phyloP scores from a whole-genome alignment of 2,797 vertebrate genomes.

The Onychomys leucogaster region DNA sequence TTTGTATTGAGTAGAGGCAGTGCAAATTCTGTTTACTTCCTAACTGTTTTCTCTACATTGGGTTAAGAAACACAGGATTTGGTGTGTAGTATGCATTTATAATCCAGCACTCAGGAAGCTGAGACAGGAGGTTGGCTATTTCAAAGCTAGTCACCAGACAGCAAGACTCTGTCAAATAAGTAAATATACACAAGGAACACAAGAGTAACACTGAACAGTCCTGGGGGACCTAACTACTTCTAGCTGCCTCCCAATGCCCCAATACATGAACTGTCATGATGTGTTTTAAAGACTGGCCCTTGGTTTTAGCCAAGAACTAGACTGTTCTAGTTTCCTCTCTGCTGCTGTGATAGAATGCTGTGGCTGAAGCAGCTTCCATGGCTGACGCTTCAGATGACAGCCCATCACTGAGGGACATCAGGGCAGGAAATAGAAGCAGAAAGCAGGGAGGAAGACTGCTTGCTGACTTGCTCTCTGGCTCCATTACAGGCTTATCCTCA shows the following conservation, averaged over 20 bases:
- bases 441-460: too few species aligned
- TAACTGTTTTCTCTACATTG: too few species aligned
- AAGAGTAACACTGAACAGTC: background rate
- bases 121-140: background rate
- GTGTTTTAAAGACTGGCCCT: background rate
- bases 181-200: background rate
- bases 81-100: background rate
- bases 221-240: background rate
- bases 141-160: background rate
- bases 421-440: background rate
- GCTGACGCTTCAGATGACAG: background rate
- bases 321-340: background rate
- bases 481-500: background rate
- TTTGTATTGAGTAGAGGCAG: background rate
- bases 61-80: background rate
- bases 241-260: background rate
- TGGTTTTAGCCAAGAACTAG: background rate
- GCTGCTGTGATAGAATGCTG: background rate
- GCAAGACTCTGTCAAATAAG: background rate
- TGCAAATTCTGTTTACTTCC: background rate
- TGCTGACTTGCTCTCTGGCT: background rate
- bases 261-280: background rate
- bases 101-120: background rate
- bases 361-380: too few species aligned
- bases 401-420: background rate